phyloP scores from a whole-genome alignment of 2,797 vertebrate species.

The Tolypeutes matacus region DNA sequence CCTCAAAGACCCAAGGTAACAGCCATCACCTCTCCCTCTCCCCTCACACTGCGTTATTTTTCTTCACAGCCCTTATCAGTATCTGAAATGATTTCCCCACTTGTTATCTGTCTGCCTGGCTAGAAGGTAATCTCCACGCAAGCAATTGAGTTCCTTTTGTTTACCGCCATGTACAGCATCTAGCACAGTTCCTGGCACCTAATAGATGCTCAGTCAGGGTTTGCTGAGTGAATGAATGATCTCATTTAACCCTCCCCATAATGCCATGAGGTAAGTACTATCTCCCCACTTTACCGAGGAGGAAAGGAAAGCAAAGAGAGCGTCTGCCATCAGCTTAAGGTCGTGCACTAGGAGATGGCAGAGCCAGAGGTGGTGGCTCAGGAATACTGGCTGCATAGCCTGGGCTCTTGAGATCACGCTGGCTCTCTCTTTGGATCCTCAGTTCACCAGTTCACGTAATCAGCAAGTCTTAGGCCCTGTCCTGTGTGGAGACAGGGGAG shows the following conservation, averaged over 20 bases:
- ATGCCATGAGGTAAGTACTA: neutral
- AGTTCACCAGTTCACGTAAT: neutral
- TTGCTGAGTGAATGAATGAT: neutral
- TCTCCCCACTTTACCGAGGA: neutral
- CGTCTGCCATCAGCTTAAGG: neutral
- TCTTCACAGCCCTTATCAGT: neutral
- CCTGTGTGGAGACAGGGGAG: neutral
- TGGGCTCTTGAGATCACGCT: neutral
- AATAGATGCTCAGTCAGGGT: neutral
- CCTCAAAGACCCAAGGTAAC: neutral
- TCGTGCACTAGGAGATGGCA: neutral
- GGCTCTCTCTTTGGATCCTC: neutral
- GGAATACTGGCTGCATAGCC: neutral
- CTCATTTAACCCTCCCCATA: neutral
- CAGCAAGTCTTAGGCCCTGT: neutral
- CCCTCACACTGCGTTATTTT: neutral
- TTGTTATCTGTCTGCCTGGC: neutral
- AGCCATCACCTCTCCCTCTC: neutral
- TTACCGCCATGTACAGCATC: neutral
- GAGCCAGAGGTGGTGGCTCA: neutral
- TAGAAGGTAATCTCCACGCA: neutral
- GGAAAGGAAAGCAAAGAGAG: neutral
- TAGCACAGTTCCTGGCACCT: neutral
- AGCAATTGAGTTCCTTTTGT: neutral
- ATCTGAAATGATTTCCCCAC: neutral